These are phyloP conservation scores for Eonycteris spelaea DNA, from an alignment of 2,113 vertebrate species.

Conservation along the genomic window DNA sequence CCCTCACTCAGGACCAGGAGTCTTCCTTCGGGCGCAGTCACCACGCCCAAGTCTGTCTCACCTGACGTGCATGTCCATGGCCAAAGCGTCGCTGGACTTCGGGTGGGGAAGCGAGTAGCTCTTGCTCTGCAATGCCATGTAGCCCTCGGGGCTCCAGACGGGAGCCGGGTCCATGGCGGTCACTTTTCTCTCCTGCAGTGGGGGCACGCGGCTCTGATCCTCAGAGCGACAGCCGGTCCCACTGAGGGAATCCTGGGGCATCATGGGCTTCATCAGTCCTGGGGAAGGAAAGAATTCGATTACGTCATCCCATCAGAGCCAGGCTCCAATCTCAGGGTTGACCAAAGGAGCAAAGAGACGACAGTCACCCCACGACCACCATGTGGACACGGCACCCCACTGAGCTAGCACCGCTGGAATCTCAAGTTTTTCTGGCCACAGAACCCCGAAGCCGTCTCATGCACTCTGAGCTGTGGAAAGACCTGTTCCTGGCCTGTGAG, in stretches of 20 bases:
- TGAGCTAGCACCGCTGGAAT: rapidly evolving
- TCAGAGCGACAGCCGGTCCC: conserved; percentile 90
- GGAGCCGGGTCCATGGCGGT: conserved; percentile 87
- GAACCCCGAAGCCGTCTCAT: not conserved
- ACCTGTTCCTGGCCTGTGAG: not conserved
- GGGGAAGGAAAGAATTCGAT: not conserved
- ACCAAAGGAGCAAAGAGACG: not conserved
- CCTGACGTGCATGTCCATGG: conserved; percentile 86
- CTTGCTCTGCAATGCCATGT: conserved; percentile 86
- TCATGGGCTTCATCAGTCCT: conserved; percentile 94
- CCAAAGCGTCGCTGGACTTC: conserved; percentile 85
- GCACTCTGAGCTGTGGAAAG: not conserved
- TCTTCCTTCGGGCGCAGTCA: not conserved
- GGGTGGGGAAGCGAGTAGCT: conserved; percentile 91
- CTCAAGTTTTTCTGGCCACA: not conserved
- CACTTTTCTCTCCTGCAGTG: conserved; percentile 88
- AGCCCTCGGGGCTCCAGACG: conserved; percentile 93
- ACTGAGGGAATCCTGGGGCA: conserved; percentile 89
- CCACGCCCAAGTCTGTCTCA: conserved; percentile 68
- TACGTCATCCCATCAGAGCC: not conserved
- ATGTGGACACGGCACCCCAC: rapidly evolving
- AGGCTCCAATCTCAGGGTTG: not conserved
- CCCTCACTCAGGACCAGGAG: not conserved
- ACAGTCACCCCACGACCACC: rapidly evolving
- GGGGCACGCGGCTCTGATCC: conserved; percentile 88